Evolutionary conservation across 1,140 invertebrate species (phyloP).

Genomic region (Cecropterus lyciades): DNA sequence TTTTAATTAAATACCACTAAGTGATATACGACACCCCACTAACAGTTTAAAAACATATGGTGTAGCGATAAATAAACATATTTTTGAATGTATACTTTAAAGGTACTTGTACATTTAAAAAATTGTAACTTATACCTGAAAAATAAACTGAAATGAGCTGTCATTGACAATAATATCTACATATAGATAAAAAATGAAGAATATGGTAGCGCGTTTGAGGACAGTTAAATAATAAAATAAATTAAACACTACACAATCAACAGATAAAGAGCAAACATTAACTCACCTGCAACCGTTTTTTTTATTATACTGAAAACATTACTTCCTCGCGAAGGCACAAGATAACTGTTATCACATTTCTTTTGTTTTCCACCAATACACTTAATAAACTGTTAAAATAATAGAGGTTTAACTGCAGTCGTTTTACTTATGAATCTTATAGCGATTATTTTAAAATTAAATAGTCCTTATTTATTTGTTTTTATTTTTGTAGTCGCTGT

Average conservation of each 20-base stretch:
- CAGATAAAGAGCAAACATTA: slow-evolving; percentile 15
- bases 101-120: too few relatives aligned
- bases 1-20: too few relatives aligned
- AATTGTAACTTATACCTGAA: too few relatives aligned
- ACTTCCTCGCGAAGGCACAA: slow-evolving; percentile 38
- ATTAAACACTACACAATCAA: slow-evolving; percentile 12
- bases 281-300: slow-evolving; percentile 36
- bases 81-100: too few relatives aligned
- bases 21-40: too few relatives aligned
- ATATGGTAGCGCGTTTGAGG: not conserved
- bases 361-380: slow-evolving; percentile 41
- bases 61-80: too few relatives aligned
- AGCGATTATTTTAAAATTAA: not conserved
- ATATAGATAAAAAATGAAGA: too few relatives aligned
- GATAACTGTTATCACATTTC: slow-evolving; percentile 46
- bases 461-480: slow-evolving; percentile 2
- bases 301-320: slow-evolving; percentile 32
- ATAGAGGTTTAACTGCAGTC: too few relatives aligned
- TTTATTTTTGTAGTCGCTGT: not conserved
- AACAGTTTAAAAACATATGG: too few relatives aligned
- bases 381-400: slow-evolving; percentile 12
- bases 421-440: not conserved
- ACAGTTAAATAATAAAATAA: slow-evolving; percentile 2
- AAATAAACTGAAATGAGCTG: too few relatives aligned
- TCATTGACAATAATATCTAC: too few relatives aligned